Conservation (phyloP, 2,888 invertebrate species). For the Limenitis camilla region DNA sequence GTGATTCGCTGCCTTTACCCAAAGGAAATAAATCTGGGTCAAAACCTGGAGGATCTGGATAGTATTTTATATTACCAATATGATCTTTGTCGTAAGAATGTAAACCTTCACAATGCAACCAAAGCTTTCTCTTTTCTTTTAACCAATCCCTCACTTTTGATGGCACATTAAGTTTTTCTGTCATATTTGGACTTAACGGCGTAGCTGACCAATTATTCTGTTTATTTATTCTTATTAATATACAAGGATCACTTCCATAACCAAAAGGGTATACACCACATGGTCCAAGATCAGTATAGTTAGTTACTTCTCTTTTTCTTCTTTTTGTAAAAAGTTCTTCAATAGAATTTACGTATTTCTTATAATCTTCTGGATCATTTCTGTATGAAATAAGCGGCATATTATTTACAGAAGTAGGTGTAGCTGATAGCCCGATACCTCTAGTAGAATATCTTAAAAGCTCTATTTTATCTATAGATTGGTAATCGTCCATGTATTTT, state of each 20-base stretch:
- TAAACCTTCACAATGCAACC: constrained; percentile 52
- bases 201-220: constrained; percentile 49
- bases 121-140: constrained; percentile 37
- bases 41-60: constrained; percentile 58
- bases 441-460: constrained; percentile 38
- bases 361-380: constrained; percentile 36
- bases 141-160: constrained; percentile 43
- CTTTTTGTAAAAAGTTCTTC: constrained; percentile 39
- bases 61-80: constrained; percentile 50
- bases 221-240: constrained; percentile 56
- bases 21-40: constrained; percentile 47
- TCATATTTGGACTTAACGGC: constrained; percentile 38
- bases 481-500: constrained; percentile 31
- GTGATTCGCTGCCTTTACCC: constrained; percentile 33
- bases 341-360: constrained; percentile 48
- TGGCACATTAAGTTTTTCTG: constrained; percentile 34
- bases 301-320: constrained; percentile 31
- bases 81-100: constrained; percentile 58
- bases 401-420: constrained; percentile 42
- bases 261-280: constrained; percentile 54
- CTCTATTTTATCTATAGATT: constrained; percentile 28
- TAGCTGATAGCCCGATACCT: constrained; percentile 51
- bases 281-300: constrained; percentile 41
- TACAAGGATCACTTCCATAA: constrained; percentile 53
- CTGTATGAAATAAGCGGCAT: constrained; percentile 54